Evolutionary conservation across 2,113 vertebrate genomes (phyloP), one percentile per base, ranked within the genome.

Genomic region (Poicephalus gulielmi): DNA sequence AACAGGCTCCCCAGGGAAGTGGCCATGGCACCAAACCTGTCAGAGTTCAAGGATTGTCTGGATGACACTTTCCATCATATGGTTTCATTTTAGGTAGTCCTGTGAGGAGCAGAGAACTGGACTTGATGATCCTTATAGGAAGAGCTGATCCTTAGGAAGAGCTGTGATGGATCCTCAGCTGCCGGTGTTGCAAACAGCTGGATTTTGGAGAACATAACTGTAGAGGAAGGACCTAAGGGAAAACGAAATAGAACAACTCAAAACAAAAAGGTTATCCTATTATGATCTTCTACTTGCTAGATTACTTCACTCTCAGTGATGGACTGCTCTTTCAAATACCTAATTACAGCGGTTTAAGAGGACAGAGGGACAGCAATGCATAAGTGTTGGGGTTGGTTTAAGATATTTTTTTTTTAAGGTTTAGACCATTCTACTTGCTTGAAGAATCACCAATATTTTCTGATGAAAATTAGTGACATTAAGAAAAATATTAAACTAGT

Each of bases 231-330:
- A 63, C 7, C 20, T 44, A 70, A 47, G 9, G 14, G 13, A 22
- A 3, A 30, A 76, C 37, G 52, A 74, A 27, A 0, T 0, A 0
- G 33, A n/a, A 23, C 20, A 67, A 39, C 4, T 59, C 11, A 43
- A 25, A 62, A 3, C 7, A 35, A 67, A 75, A 75, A 31, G 9
- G 27, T 69, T 85, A 52, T 55, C 39, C 80, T 50, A 13, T 47
- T 76, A 37, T 13, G 17, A 78, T 57, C 33, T 10, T 73, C 20
- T 47, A 13, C 17, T 62, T 77, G 18, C 49, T 60, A 44, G 33
- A 76, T 62, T 85, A 64, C 63, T 70, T 86, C n/a, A 23, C 41
- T 10, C 16, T 60, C 30, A 31, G 41, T 80, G 70, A 69, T 25
- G 27, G 57, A 50, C 7, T 80, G 18, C 6, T 28, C 22, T 63